These are phyloP conservation scores for Botia almorhae DNA, from an alignment of 2,797 vertebrate genomes.

Conservation along the genomic window DNA sequence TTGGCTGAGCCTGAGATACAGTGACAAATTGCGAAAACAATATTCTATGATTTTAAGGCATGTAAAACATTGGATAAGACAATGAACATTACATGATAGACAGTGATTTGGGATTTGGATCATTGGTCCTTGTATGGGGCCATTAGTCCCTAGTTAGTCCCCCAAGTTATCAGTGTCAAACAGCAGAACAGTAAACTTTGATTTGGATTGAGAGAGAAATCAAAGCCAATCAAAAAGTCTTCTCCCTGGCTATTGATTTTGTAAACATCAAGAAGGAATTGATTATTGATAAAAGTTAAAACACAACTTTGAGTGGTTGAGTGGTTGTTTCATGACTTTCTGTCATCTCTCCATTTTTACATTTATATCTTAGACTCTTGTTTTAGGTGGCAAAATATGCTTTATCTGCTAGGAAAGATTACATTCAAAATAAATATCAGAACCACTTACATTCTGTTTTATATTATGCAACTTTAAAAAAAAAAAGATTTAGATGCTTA, in stretches of 20 bases:
- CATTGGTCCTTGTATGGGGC: neutral
- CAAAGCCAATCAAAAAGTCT: conserved; percentile 61
- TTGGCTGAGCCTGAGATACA: no score
- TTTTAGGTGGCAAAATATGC: neutral
- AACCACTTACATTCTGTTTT: neutral
- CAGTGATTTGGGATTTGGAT: neutral
- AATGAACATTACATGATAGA: neutral
- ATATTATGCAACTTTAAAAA: neutral
- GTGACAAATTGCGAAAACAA: no score
- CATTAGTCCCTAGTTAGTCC: conserved; percentile 1
- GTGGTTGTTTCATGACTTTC: conserved; percentile 63
- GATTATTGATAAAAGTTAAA: conserved; percentile 81
- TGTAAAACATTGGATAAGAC: no score
- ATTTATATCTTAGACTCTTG: neutral
- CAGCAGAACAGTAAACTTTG: conserved; percentile 54
- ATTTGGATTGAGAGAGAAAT: conserved; percentile 50
- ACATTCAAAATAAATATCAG: no score
- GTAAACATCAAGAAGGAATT: conserved; percentile 82
- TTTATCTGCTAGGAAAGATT: neutral
- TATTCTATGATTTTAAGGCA: no score
- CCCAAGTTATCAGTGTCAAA: neutral
- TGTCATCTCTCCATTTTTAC: conserved; percentile 67
- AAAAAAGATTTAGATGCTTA: neutral
- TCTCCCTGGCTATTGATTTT: conserved; percentile 76
- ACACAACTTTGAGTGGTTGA: conserved; percentile 67